A percentile compares a stretch with the other conserved stretches of the same genome.
These are phyloP conservation scores for Apodemia hepburni DNA, from an alignment of 2,888 invertebrate genomes.

Conservation along the genomic window DNA sequence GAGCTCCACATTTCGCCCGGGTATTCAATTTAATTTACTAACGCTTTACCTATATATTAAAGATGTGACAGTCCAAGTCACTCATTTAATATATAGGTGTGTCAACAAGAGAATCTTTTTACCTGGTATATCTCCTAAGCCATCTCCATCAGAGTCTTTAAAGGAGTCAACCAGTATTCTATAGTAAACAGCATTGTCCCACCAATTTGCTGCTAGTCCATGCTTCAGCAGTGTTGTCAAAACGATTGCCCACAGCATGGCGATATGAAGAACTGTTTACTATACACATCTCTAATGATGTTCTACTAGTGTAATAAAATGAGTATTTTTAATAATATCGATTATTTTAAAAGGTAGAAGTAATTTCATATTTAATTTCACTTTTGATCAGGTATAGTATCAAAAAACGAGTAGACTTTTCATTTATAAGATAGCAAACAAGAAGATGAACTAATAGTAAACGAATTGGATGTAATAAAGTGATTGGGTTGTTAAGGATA, in stretches of 20 bases:
- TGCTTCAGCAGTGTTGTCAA: slow-evolving; percentile 33
- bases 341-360: not conserved
- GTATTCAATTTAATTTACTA: no score
- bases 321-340: not conserved
- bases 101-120: slow-evolving; percentile 25
- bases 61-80: no score
- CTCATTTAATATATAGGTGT: no score
- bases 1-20: no score
- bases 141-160: slow-evolving; percentile 90
- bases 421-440: no score
- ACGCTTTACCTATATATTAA: no score
- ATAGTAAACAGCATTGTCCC: slow-evolving; percentile 89
- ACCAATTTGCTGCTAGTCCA: slow-evolving; percentile 79
- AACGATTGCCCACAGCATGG: slow-evolving; percentile 43
- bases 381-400: no score
- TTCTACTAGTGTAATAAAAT: not conserved
- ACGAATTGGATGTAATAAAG: no score
- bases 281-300: slow-evolving; percentile 47
- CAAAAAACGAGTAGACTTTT: no score
- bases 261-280: slow-evolving; percentile 43
- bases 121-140: slow-evolving; percentile 92
- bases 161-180: slow-evolving; percentile 92
- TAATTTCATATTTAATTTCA: not conserved
- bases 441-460: no score
- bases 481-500: no score